A percentile compares a stretch with the other conserved stretches of the same genome.
Conservation (phyloP, 1,140 invertebrate genomes). For the Drosophila virilis region DNA sequence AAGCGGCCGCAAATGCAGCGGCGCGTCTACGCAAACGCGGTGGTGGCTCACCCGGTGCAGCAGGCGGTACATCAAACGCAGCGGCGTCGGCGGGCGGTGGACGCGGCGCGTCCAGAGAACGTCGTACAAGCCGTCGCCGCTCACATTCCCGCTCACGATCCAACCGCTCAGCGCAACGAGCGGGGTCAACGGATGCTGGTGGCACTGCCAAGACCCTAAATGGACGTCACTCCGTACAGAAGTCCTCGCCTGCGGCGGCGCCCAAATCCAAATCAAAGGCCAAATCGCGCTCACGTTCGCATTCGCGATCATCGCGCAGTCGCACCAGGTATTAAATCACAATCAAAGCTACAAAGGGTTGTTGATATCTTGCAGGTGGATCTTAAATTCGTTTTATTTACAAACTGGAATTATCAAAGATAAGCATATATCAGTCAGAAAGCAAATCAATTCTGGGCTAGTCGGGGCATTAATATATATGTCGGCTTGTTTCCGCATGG, state of each 20-base stretch:
- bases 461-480: too few species aligned
- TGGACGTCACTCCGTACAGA: conserved; percentile 62
- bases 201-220: conserved; percentile 83
- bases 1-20: conserved; percentile 74
- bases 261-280: conserved; percentile 51
- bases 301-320: conserved; percentile 61
- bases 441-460: too few species aligned
- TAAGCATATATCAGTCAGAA: too few species aligned
- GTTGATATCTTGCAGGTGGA: not conserved
- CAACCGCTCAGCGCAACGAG: conserved; percentile 62
- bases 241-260: conserved; percentile 41
- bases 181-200: conserved; percentile 80
- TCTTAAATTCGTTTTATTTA: not conserved
- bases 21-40: conserved; percentile 69
- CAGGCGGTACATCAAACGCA: conserved; percentile 12
- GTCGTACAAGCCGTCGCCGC: conserved; percentile 50
- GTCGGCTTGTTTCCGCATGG: too few species aligned
- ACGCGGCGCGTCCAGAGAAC: conserved; percentile 49
- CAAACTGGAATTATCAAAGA: too few species aligned
- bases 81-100: conserved; percentile 1
- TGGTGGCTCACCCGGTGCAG: conserved; percentile 43
- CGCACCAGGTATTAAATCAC: conserved; percentile 52
- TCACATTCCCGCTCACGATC: conserved; percentile 62
- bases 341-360: not conserved
- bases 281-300: conserved; percentile 66